These are phyloP conservation scores for Prunella strophiata DNA, from an alignment of 2,797 vertebrate species.

Conservation along the genomic window DNA sequence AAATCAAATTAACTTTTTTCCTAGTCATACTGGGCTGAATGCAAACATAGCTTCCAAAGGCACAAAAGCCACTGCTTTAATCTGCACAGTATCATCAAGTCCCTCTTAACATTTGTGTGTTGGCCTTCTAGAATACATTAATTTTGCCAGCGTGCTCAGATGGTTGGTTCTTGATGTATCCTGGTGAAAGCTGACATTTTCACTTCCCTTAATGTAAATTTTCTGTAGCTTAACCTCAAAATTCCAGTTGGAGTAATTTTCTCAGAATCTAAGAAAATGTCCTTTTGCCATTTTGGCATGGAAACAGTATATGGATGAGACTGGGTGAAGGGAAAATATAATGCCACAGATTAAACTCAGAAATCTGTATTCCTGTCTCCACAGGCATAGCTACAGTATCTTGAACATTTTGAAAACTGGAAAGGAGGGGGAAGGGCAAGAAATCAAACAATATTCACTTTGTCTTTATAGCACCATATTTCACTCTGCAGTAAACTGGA, in stretches of 20 bases:
- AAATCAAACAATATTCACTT: conserved; percentile 8
- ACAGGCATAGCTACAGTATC: neutral
- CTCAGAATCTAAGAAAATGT: neutral
- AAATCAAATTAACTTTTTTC: conserved; percentile 67
- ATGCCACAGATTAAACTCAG: neutral
- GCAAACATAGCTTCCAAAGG: conserved; percentile 47
- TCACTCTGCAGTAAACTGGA: conserved; percentile 36
- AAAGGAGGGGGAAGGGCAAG: neutral
- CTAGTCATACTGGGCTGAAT: conserved; percentile 42
- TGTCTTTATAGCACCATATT: conserved; percentile 1
- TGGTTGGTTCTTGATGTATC: neutral
- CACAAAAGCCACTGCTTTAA: conserved; percentile 40
- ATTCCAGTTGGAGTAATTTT: neutral
- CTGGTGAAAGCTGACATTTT: conserved; percentile 37
- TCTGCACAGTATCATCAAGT: conserved; percentile 18
- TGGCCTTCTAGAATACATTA: conserved; percentile 46
- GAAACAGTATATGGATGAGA: neutral
- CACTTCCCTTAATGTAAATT: neutral
- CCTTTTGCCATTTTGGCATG: neutral
- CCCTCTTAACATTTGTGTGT: conserved; percentile 18
- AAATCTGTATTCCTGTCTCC: neutral
- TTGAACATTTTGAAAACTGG: conserved; percentile 33
- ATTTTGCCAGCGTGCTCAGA: neutral
- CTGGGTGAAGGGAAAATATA: neutral
- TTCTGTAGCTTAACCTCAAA: conserved; percentile 21